Evolutionary conservation across 2,888 invertebrate species (phyloP), one percentile per base, ranked within the genome.

Genomic region (Urechis unicinctus): DNA sequence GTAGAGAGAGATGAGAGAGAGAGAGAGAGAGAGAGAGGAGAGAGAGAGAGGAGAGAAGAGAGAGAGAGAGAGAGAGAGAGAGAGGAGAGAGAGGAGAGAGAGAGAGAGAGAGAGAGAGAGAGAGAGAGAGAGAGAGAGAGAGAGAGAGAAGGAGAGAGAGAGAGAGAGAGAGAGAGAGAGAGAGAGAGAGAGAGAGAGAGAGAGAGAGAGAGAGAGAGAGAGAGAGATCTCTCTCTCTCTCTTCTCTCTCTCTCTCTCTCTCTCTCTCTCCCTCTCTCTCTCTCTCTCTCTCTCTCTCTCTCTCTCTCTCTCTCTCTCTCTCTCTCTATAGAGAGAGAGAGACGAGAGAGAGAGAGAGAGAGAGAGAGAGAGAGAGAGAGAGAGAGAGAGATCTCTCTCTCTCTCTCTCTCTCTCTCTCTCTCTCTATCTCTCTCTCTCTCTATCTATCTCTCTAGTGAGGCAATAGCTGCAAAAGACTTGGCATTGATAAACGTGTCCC

Each of bases 201-300:
- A 17, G 9, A 36, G 41, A 36, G 41, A 17, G 41, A 17, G 17
- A n/a, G n/a, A n/a, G n/a, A n/a, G n/a, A n/a, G 25, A n/a, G n/a
- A n/a, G n/a, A n/a, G n/a, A n/a, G n/a, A n/a, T n/a, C n/a, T n/a
- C n/a, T n/a, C n/a, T n/a, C 26, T 28, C 21, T 21, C 9, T 26
- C 21, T 28, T 53, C 31, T 53, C 52, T 53, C 55, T 53, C 52
- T 55, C 52, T 55, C 52, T 55, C 52, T 53, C 52, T 55, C 55
- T 52, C 45, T 55, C 55, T 53, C 51, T 45, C 44, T 44, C 52
- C 43, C 31, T 54, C 54, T 53, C 51, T 53, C 51, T 53, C 51
- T 53, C 53, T 53, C 51, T 52, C 53, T 53, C 51, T 53, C 50
- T 53, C 24, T 52, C 30, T 52, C 51, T 47, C 50, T 53, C 31